Evolutionary conservation across 2,113 vertebrate species (phyloP), one percentile per base, ranked within the genome.

Genomic region (Lutjanus erythropterus): DNA sequence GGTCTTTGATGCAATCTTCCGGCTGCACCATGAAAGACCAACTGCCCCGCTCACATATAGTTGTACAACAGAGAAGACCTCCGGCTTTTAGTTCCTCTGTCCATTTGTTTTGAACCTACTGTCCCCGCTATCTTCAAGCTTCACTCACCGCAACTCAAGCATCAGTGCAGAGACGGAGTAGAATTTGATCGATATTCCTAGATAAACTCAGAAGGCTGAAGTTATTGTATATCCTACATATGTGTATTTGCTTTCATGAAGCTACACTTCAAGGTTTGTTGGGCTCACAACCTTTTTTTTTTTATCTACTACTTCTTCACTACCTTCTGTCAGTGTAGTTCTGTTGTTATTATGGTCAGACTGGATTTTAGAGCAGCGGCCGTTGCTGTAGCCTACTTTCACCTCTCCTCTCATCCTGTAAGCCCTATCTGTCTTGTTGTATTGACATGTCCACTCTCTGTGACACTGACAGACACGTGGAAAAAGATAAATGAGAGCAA

Each of bases 121-220:
- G 18, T 86, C 65, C 56, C 53, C 18, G 31, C 56, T 77, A 47
- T 65, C 46, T 60, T 55, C 71, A 70, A 72, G 65, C 82, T 53
- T 56, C 52, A 39, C 33, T 9, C 69, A 41, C 44, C 50, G 25
- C 70, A 71, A 60, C 35, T 72, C 12, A 62, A 72, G 19, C 70
- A 23, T 80, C 66, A 64, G 5, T 71, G 52, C 65, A 46, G 53
- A 73, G 60, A 21, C 68, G 49, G 44, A 56, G 73, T 14, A 35
- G 37, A 46, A 71, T 68, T 61, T 41, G 52, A 77, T 71, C 44
- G 66, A 75, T 79, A 74, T 64, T 86, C 49, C 73, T 62, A 70
- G 86, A 85, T 68, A 47, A 84, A 90, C 42, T 88, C 70, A 77
- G 70, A n/a, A n/a, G n/a, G n/a, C n/a, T n/a, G n/a, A n/a, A n/a